A percentile compares a stretch with the other conserved stretches of the same genome.
Conservation (phyloP, 1,140 invertebrate species). For the Thrips palmi region DNA sequence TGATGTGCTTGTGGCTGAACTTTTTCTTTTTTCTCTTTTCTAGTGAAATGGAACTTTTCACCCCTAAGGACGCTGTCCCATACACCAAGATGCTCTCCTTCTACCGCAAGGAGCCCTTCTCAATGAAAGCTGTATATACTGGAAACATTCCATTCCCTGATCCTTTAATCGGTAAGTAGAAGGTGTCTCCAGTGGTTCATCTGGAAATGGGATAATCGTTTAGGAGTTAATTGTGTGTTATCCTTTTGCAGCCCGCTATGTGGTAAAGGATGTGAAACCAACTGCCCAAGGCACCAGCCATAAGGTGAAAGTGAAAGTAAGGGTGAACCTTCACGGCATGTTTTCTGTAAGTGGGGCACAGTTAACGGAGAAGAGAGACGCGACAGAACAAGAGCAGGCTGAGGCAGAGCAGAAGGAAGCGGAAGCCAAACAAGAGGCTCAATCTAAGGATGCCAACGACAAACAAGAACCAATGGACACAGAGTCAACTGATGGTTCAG, state of each 20-base stretch:
- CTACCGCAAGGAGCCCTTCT: conserved; percentile 72
- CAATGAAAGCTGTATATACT: conserved; percentile 64
- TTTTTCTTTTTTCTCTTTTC: conserved; percentile 2
- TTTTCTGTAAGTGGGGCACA: conserved; percentile 70
- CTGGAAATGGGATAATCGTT: too few relatives aligned
- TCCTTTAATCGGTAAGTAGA: conserved; percentile 61
- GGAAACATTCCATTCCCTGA: conserved; percentile 48
- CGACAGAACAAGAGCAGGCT: conserved; percentile 29
- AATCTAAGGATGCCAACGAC: conserved; percentile 20
- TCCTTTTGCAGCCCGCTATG: conserved; percentile 46
- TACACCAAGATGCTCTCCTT: conserved; percentile 90
- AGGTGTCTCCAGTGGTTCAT: too few relatives aligned
- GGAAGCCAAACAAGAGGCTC: conserved; percentile 15
- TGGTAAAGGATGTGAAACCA: conserved; percentile 68
- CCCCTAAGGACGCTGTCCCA: conserved; percentile 71
- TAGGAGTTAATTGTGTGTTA: conserved; percentile 7
- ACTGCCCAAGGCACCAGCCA: conserved; percentile 70
- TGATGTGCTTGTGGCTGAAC: not conserved
- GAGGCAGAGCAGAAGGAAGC: conserved; percentile 23
- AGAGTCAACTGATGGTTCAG: conserved; percentile 21
- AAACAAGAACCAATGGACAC: conserved; percentile 28
- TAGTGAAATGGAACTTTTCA: conserved; percentile 55
- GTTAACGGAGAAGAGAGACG: conserved; percentile 59
- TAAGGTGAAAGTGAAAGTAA: conserved; percentile 90
- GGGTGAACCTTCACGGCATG: conserved; percentile 84